These are phyloP conservation scores for Nomada ruficornis DNA, from an alignment of 2,888 invertebrate genomes.

Conservation along the genomic window DNA sequence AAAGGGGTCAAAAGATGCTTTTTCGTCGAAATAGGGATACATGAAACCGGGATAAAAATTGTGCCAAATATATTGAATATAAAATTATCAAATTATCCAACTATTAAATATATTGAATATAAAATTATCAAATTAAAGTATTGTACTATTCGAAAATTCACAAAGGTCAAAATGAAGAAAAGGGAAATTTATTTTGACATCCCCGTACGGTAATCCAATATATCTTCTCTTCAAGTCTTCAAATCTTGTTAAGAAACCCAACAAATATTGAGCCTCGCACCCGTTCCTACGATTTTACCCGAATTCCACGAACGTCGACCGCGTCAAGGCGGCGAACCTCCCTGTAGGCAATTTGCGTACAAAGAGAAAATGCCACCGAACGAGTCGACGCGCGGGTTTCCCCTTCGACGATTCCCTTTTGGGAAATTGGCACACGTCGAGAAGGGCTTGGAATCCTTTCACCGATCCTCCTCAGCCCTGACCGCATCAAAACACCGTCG, in stretches of 20 bases:
- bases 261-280: neutral
- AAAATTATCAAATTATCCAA: too few species aligned
- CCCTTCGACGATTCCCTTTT: neutral
- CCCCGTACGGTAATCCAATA: too few species aligned
- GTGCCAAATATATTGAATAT: too few species aligned
- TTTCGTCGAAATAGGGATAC: too few species aligned
- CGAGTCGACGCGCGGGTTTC: neutral
- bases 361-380: conserved; percentile 40
- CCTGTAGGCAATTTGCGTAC: neutral
- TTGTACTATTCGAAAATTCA: too few species aligned
- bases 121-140: too few species aligned
- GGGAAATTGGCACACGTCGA: conserved; percentile 38
- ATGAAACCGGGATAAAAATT: too few species aligned
- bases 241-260: neutral
- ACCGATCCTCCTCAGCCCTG: conserved; percentile 44
- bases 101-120: too few species aligned
- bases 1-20: too few species aligned
- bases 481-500: conserved; percentile 74
- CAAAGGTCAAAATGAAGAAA: too few species aligned
- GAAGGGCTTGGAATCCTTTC: conserved; percentile 44
- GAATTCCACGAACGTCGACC: neutral
- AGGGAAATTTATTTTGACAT: too few species aligned
- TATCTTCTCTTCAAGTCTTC: neutral
- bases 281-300: neutral
- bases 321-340: neutral